Conservation (phyloP, 92 coral and sea anemone genomes). For the Micromussa lordhowensis region DNA sequence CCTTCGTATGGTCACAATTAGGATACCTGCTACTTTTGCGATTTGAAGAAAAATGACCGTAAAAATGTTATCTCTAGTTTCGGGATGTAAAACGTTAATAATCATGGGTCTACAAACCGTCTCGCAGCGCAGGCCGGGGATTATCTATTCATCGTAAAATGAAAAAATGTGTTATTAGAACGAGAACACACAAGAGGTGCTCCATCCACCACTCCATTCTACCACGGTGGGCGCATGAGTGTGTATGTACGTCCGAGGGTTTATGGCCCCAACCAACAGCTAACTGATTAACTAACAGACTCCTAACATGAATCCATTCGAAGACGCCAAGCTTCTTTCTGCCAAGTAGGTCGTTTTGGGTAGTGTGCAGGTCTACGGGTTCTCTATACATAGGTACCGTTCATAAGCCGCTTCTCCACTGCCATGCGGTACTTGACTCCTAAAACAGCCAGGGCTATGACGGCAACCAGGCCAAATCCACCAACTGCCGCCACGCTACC, state of each 20-base stretch:
- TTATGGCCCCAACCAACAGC: neutral
- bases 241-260: neutral
- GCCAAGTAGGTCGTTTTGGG: slow-evolving; percentile 17
- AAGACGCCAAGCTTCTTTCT: slow-evolving; percentile 2
- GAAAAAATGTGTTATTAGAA: neutral
- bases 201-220: neutral
- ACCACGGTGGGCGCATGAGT: neutral
- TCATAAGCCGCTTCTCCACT: slow-evolving; percentile 22
- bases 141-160: neutral
- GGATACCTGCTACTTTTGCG: too few relatives aligned
- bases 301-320: neutral
- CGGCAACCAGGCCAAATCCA: slow-evolving; percentile 36
- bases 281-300: neutral
- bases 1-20: too few relatives aligned
- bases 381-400: slow-evolving; percentile 19
- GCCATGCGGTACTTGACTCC: slow-evolving; percentile 43
- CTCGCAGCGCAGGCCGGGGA: neutral
- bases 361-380: slow-evolving; percentile 35
- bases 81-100: too few relatives aligned
- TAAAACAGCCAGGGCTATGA: slow-evolving; percentile 39
- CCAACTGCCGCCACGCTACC: slow-evolving; percentile 34
- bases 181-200: neutral
- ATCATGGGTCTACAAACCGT: too few relatives aligned
- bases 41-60: too few relatives aligned
- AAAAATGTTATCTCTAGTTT: too few relatives aligned